These are phyloP conservation scores for Zaprionus inermis DNA, from an alignment of 1,140 invertebrate species.

Conservation along the genomic window DNA sequence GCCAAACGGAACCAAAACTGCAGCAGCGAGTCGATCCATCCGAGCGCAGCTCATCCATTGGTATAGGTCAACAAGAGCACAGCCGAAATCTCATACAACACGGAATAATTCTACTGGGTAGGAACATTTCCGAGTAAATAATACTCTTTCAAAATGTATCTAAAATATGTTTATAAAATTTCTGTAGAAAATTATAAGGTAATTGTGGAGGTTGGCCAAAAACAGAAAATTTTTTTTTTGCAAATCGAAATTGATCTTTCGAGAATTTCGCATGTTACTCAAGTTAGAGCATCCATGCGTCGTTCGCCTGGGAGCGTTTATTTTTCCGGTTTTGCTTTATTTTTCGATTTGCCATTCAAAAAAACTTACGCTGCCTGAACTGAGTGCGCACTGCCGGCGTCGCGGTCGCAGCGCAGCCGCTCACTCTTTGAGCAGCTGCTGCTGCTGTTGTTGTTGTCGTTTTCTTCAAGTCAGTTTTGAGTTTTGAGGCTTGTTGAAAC, in stretches of 20 bases:
- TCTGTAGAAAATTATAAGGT: too few relatives aligned
- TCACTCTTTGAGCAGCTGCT: conserved; percentile 61
- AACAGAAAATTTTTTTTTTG: neutral
- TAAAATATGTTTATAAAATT: neutral
- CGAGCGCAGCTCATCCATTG: conserved; percentile 21
- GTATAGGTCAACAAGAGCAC: conserved; percentile 55
- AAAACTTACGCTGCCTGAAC: conserved; percentile 51
- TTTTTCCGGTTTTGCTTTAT: conserved; percentile 80
- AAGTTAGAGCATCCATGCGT: conserved; percentile 45
- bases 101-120: neutral
- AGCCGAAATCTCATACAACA: neutral
- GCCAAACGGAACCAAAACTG: conserved; percentile 55
- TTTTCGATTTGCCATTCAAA: conserved; percentile 77
- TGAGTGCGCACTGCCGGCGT: conserved; percentile 14
- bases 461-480: conserved; percentile 49
- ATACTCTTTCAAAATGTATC: neutral
- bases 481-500: conserved; percentile 58
- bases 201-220: neutral
- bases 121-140: neutral
- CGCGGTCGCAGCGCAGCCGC: conserved; percentile 20
- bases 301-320: conserved; percentile 30
- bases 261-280: neutral
- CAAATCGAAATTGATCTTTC: neutral
- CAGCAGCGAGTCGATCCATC: conserved; percentile 42
- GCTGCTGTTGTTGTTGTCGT: conserved; percentile 2